Conservation (phyloP, 2,888 invertebrate genomes). For the Herminia tarsipennalis region DNA sequence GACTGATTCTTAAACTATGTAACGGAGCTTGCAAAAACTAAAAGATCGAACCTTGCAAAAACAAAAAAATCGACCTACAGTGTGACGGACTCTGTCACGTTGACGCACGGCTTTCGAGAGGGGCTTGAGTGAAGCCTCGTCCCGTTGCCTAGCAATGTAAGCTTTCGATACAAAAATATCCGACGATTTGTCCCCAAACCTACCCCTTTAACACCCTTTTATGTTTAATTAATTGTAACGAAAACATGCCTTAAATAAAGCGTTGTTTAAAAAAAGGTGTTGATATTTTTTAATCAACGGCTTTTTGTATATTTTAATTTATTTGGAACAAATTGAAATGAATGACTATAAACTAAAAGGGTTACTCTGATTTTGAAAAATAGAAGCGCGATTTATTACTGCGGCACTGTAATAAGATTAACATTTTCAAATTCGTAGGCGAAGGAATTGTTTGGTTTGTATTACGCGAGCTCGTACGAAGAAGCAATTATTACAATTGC, state of each 20-base stretch:
- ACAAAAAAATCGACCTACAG: not conserved
- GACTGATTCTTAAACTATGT: too few species aligned
- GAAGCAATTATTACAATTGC: too few species aligned
- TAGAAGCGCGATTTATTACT: too few species aligned
- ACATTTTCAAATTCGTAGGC: too few species aligned
- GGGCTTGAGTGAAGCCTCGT: constrained; percentile 5
- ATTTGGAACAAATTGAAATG: not conserved
- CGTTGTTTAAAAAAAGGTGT: not conserved
- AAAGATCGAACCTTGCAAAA: not conserved
- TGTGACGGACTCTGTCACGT: constrained; percentile 4
- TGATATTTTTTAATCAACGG: not conserved
- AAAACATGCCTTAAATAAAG: constrained; percentile 14
- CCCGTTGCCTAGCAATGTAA: constrained; percentile 7
- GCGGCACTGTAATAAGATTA: too few species aligned
- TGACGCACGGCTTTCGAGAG: constrained; percentile 10
- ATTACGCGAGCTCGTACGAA: too few species aligned
- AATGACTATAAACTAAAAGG: not conserved
- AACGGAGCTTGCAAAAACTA: constrained; percentile 26
- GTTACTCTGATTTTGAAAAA: too few species aligned
- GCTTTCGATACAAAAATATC: constrained; percentile 8
- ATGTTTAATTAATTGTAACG: constrained; percentile 28
- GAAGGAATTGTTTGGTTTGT: too few species aligned
- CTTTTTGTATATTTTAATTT: not conserved
- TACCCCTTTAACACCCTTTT: constrained; percentile 28
- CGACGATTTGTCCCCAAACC: constrained; percentile 13